Evolutionary conservation across 37 sponge, comb jelly and placozoan genomes (phyloP).

Genomic region (Agelas oroides): DNA sequence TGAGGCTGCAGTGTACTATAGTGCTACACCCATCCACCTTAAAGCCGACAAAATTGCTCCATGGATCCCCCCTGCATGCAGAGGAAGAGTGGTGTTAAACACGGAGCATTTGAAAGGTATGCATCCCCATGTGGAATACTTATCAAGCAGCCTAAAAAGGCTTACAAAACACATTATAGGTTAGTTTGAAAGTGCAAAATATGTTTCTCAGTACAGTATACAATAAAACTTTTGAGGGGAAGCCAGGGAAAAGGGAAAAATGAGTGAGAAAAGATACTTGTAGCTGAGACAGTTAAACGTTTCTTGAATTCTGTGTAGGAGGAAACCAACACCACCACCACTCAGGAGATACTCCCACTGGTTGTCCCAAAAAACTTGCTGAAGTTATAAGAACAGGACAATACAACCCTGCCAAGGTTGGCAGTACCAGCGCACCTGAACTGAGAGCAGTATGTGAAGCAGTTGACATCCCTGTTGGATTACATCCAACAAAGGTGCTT

Average conservation of each 20-base stretch:
- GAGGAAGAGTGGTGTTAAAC: slow-evolving; percentile 9
- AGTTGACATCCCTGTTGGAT: neutral
- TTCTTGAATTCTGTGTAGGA: neutral
- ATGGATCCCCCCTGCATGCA: slow-evolving; percentile 7
- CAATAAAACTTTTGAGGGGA: no score
- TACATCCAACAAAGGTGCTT: neutral
- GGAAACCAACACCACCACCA: neutral
- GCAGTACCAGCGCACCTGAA: neutral
- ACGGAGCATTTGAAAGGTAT: slow-evolving; percentile 21
- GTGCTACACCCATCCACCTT: neutral
- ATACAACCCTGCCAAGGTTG: neutral
- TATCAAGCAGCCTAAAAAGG: no score
- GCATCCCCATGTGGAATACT: no score
- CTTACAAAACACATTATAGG: no score
- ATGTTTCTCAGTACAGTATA: no score
- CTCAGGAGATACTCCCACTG: neutral
- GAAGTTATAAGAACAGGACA: slow-evolving; percentile 1
- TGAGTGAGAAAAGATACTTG: no score
- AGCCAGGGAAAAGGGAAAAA: no score
- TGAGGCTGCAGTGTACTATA: slow-evolving; percentile 11
- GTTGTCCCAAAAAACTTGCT: slow-evolving; percentile 14
- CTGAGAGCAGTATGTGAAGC: neutral
- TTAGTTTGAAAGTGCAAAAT: no score
- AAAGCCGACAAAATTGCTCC: slow-evolving; percentile 9
- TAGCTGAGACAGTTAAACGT: no score